Evolutionary conservation across 2,888 invertebrate genomes (phyloP).

Genomic region (Ormia ochracea): DNA sequence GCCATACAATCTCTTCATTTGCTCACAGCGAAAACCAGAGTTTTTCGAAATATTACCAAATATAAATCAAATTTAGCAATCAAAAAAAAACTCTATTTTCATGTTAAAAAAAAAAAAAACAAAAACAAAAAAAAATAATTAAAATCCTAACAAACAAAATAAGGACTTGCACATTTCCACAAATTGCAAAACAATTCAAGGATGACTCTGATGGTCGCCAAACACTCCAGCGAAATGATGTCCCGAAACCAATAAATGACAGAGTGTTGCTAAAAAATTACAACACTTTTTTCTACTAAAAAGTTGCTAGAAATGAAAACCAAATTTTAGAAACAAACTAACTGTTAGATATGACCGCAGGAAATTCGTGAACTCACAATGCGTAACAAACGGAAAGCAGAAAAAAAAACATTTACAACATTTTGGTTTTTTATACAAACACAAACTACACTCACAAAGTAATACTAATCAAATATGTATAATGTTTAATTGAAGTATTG

Average conservation of each 20-base stretch:
- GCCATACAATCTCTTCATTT: neutral
- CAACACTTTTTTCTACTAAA: neutral
- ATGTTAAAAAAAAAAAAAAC: neutral
- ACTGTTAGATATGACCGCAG: slow-evolving; percentile 56
- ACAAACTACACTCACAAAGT: neutral
- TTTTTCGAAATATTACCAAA: neutral
- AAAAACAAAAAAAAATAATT: no score
- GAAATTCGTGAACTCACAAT: slow-evolving; percentile 49
- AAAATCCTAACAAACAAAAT: slow-evolving; percentile 49
- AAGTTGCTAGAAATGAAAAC: slow-evolving; percentile 2
- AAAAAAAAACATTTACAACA: slow-evolving; percentile 32
- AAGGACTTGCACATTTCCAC: slow-evolving; percentile 41
- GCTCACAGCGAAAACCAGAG: no score
- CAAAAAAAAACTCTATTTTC: neutral
- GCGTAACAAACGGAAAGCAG: slow-evolving; percentile 42
- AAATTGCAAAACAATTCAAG: slow-evolving; percentile 49
- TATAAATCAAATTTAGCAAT: neutral
- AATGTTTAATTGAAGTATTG: neutral
- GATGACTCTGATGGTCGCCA: slow-evolving; percentile 39
- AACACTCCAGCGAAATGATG: neutral
- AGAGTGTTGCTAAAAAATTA: slow-evolving; percentile 7
- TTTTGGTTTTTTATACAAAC: neutral
- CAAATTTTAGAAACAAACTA: slow-evolving; percentile 26
- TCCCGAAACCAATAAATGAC: slow-evolving; percentile 9
- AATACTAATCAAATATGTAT: neutral